Percentiles rank a stretch among this genome's conserved stretches.
phyloP scores from a whole-genome alignment of 2,797 vertebrate species.

The Helostoma temminkii region DNA sequence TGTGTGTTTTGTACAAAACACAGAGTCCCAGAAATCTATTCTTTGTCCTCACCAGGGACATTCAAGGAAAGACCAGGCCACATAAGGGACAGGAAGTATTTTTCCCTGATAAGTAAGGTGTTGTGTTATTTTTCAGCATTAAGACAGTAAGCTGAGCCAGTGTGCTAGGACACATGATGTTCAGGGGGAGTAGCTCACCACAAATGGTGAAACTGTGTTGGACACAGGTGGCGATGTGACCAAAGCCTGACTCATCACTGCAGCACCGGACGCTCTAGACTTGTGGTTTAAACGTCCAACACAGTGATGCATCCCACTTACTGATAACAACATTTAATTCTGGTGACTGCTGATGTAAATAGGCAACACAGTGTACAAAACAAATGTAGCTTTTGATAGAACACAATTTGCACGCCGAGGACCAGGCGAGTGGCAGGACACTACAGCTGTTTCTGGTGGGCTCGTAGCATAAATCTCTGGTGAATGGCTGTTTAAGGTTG shows the following conservation, averaged over 20 bases:
- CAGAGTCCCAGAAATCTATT: conserved; percentile 46
- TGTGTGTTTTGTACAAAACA: conserved; percentile 49
- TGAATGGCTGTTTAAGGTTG: conserved; percentile 75
- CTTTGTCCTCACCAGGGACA: conserved; percentile 3
- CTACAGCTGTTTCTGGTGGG: conserved; percentile 77
- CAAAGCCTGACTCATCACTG: conserved; percentile 69
- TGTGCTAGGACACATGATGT: conserved; percentile 46
- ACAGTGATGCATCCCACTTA: conserved; percentile 43
- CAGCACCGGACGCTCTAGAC: conserved; percentile 54
- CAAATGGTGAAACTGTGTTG: conserved; percentile 65
- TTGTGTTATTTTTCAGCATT: conserved; percentile 46
- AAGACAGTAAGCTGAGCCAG: conserved; percentile 49
- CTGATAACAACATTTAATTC: conserved; percentile 51
- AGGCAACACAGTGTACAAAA: conserved; percentile 29
- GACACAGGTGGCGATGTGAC: conserved; percentile 69
- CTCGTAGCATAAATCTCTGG: conserved; percentile 76
- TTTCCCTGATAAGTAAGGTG: conserved; percentile 40
- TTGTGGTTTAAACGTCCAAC: conserved; percentile 55
- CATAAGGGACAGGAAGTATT: conserved; percentile 45
- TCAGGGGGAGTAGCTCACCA: conserved; percentile 43
- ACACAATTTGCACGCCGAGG: conserved; percentile 44
- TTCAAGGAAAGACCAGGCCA: conserved; percentile 27
- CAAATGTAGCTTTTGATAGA: conserved; percentile 26
- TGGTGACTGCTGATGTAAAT: conserved; percentile 48
- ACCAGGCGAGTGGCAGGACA: conserved; percentile 59